Evolutionary conservation across 2,113 vertebrate species (phyloP).

Genomic region (Oxygymnocypris stewartii): DNA sequence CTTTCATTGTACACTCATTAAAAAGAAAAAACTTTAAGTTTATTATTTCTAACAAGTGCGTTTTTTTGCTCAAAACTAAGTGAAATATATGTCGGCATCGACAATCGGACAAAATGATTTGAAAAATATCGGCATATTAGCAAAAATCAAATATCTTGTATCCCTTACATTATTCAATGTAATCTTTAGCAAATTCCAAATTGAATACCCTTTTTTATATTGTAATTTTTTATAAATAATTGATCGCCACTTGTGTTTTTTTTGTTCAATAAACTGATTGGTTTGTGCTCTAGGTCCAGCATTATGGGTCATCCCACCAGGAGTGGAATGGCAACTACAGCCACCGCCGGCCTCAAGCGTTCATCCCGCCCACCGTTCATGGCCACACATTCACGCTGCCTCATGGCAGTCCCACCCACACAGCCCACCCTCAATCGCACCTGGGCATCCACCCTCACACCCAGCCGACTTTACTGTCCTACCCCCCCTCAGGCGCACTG

Average conservation of each 20-base stretch:
- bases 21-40: too few relatives aligned
- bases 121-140: too few relatives aligned
- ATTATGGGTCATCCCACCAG: constrained; percentile 85
- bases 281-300: constrained; percentile 83
- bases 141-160: too few relatives aligned
- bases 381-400: constrained; percentile 87
- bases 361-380: constrained; percentile 83
- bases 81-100: too few relatives aligned
- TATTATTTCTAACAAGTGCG: too few relatives aligned
- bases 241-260: too few relatives aligned
- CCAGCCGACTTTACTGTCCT: constrained; percentile 87
- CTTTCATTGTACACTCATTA: too few relatives aligned
- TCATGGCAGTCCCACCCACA: constrained; percentile 90
- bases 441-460: constrained; percentile 83
- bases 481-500: constrained; percentile 83
- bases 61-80: too few relatives aligned
- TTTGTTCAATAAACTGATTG: not conserved
- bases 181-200: not conserved
- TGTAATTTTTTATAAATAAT: not conserved
- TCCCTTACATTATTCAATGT: not conserved
- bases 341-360: constrained; percentile 89
- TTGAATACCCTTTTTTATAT: not conserved
- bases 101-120: too few relatives aligned
- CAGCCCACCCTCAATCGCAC: constrained; percentile 80
- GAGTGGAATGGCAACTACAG: constrained; percentile 95